Conservation (phyloP, 2,797 vertebrate species). For the Gorsachius magnificus region DNA sequence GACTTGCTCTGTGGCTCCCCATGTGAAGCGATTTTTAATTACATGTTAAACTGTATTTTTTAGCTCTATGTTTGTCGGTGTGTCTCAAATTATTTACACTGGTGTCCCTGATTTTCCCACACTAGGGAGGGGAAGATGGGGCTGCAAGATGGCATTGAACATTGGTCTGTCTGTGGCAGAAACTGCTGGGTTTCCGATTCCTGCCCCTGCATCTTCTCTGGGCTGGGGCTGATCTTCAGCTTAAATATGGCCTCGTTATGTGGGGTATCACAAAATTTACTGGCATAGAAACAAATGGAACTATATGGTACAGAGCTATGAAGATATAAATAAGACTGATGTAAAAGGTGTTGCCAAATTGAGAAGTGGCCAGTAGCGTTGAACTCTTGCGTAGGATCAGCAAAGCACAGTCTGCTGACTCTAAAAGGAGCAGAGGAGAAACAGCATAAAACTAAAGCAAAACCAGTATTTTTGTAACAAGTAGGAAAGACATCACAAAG, state of each 20-base stretch:
- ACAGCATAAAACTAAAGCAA: neutral
- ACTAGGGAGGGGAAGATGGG: neutral
- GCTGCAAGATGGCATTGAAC: neutral
- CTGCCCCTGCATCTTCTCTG: neutral
- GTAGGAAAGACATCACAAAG: neutral
- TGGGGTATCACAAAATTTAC: neutral
- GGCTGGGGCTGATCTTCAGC: neutral
- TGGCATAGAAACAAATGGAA: neutral
- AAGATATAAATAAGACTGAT: neutral
- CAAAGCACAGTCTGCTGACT: neutral
- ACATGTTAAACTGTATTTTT: fast-evolving
- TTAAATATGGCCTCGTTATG: fast-evolving
- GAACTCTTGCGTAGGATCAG: neutral
- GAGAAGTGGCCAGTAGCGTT: neutral
- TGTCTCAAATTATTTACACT: neutral
- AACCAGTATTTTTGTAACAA: neutral
- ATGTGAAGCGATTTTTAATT: neutral
- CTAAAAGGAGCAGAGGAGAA: neutral
- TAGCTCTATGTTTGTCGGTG: fast-evolving
- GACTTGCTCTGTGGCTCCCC: neutral
- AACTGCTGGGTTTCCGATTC: neutral
- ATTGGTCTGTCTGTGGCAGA: fast-evolving
- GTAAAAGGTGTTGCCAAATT: neutral
- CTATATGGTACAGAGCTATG: neutral
- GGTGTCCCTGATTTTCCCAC: neutral